Conservation (phyloP, 2,113 vertebrate genomes). For the Mohoua ochrocephala region DNA sequence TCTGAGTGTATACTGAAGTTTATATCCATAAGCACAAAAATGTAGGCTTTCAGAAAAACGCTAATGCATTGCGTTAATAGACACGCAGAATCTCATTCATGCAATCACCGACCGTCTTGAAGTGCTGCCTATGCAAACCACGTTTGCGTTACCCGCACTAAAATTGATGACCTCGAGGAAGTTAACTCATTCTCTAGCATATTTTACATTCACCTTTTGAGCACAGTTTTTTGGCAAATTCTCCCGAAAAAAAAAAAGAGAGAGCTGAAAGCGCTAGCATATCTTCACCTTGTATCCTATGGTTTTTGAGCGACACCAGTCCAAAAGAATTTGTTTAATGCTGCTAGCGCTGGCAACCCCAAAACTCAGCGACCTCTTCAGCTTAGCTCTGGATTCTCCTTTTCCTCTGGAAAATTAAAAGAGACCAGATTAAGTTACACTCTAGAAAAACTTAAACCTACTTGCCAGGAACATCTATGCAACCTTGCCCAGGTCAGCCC, state of each 20-base stretch:
- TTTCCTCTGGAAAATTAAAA: conserved; percentile 73
- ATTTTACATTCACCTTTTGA: neutral
- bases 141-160: neutral
- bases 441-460: neutral
- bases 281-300: conserved; percentile 87
- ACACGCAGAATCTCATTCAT: neutral
- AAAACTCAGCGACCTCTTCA: conserved; percentile 92
- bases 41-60: neutral
- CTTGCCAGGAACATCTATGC: neutral
- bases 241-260: neutral
- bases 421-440: conserved; percentile 2
- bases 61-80: neutral
- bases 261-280: neutral
- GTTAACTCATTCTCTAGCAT: neutral
- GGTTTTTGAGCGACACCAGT: conserved; percentile 96
- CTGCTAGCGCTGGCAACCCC: conserved; percentile 87
- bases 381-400: conserved; percentile 81
- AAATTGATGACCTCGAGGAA: neutral
- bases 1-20: neutral
- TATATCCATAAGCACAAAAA: neutral
- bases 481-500: neutral
- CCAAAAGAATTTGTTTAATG: conserved; percentile 91
- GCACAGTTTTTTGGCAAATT: neutral
- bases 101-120: neutral
- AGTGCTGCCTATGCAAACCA: neutral